phyloP scores from a whole-genome alignment of 2,113 vertebrate species.

The Tonatia bakeri region DNA sequence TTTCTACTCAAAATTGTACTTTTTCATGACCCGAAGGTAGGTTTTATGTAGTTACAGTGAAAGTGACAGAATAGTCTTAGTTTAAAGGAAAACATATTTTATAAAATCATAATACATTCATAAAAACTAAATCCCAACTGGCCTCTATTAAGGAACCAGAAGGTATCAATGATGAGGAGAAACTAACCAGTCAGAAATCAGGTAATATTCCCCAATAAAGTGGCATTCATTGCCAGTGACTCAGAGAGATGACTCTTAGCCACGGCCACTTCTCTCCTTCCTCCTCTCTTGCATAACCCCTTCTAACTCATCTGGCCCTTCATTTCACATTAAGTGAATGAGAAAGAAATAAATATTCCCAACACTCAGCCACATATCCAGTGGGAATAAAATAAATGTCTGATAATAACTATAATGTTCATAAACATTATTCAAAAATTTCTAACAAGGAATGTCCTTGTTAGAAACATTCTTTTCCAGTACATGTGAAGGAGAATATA shows the following conservation, averaged over 20 bases:
- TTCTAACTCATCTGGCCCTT: not conserved
- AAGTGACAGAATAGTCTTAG: not conserved
- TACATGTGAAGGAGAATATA: not conserved
- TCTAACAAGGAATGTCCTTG: slow-evolving; percentile 26
- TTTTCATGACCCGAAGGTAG: slow-evolving; percentile 29
- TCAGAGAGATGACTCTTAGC: slow-evolving; percentile 42
- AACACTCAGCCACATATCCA: not conserved
- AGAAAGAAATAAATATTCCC: slow-evolving; percentile 27
- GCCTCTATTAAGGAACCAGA: slow-evolving; percentile 10
- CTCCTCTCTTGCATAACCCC: slow-evolving; percentile 39
- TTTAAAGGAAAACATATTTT: not conserved
- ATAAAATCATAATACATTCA: not conserved
- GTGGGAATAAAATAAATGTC: not conserved
- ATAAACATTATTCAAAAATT: not conserved
- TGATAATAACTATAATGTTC: not conserved
- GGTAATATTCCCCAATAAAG: slow-evolving; percentile 17
- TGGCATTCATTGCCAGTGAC: slow-evolving; percentile 43
- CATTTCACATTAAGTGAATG: not conserved
- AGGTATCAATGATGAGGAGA: slow-evolving; percentile 18
- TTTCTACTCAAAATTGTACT: slow-evolving; percentile 11
- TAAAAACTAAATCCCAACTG: not conserved
- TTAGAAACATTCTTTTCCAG: not conserved
- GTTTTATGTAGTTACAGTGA: slow-evolving; percentile 39
- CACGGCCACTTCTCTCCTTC: not conserved
- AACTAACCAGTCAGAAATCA: slow-evolving; percentile 40